These are phyloP conservation scores for Antigone vipio DNA, from an alignment of 2,113 vertebrate genomes.

Conservation along the genomic window DNA sequence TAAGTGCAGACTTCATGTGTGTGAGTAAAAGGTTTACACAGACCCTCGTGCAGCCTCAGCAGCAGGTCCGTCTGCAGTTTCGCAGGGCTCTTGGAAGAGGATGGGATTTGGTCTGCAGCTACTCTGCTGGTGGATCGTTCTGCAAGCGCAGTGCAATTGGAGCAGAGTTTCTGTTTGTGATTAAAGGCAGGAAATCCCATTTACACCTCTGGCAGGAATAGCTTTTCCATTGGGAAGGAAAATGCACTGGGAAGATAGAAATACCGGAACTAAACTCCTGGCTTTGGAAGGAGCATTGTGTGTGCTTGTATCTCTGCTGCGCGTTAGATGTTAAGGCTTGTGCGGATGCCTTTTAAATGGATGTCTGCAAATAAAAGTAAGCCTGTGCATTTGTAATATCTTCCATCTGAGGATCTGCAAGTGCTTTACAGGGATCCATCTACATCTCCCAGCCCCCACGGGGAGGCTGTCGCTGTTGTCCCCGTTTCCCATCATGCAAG, in stretches of 20 bases:
- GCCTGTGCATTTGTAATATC: neutral
- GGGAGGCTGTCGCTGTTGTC: neutral
- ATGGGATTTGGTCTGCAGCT: neutral
- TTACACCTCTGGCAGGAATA: slow-evolving; percentile 33
- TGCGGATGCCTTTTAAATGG: neutral
- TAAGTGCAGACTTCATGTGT: too few species aligned
- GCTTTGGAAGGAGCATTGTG: neutral
- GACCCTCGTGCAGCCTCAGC: neutral
- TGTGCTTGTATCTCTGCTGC: neutral
- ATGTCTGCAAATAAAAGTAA: neutral
- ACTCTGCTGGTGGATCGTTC: neutral
- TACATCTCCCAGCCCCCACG: neutral
- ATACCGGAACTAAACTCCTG: neutral
- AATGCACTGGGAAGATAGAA: neutral
- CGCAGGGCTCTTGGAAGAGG: neutral
- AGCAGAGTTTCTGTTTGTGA: neutral
- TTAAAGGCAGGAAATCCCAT: slow-evolving; percentile 65
- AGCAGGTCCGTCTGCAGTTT: neutral
- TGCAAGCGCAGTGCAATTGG: neutral
- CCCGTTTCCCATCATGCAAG: neutral
- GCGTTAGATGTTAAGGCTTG: too few species aligned
- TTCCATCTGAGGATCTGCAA: neutral
- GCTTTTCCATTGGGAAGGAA: slow-evolving; percentile 3
- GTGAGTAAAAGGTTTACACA: fast-evolving
- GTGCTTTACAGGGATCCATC: neutral